A percentile compares a stretch with the other conserved stretches of the same genome.
Evolutionary conservation across 2,888 invertebrate genomes (phyloP).

Genomic region (Pollenia labialis): DNA sequence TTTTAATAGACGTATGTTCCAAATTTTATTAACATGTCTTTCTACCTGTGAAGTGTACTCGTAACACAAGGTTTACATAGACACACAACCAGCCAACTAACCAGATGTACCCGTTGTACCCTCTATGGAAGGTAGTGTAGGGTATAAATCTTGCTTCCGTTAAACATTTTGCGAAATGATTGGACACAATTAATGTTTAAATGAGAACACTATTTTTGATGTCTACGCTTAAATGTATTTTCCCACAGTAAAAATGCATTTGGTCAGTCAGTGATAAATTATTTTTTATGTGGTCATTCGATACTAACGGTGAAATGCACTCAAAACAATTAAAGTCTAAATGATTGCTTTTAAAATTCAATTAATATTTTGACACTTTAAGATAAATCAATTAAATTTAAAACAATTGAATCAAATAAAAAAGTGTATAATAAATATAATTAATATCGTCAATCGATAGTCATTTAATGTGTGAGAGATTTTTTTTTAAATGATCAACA

Average conservation of each 20-base stretch:
- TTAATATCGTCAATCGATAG: background rate
- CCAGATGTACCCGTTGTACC: too few species aligned
- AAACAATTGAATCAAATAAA: constrained; percentile 8
- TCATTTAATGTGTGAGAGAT: background rate
- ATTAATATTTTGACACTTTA: constrained; percentile 60
- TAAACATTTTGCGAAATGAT: too few species aligned
- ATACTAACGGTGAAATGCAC: background rate
- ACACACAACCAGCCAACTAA: too few species aligned
- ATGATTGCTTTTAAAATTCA: constrained; percentile 45
- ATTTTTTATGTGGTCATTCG: background rate
- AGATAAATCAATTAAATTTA: constrained; percentile 48
- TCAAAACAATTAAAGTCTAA: constrained; percentile 38
- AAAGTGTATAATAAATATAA: background rate
- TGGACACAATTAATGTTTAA: too few species aligned
- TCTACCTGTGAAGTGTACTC: too few species aligned
- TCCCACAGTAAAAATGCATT: background rate
- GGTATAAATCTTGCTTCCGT: too few species aligned
- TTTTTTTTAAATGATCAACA: background rate
- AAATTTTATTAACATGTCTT: too few species aligned
- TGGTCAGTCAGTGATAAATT: background rate
- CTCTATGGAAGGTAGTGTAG: too few species aligned
- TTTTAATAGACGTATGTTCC: too few species aligned
- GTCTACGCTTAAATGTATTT: too few species aligned
- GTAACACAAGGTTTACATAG: too few species aligned
- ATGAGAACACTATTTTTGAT: too few species aligned